Evolutionary conservation across 2,888 invertebrate genomes (phyloP).

Genomic region (Nasonia oneida): DNA sequence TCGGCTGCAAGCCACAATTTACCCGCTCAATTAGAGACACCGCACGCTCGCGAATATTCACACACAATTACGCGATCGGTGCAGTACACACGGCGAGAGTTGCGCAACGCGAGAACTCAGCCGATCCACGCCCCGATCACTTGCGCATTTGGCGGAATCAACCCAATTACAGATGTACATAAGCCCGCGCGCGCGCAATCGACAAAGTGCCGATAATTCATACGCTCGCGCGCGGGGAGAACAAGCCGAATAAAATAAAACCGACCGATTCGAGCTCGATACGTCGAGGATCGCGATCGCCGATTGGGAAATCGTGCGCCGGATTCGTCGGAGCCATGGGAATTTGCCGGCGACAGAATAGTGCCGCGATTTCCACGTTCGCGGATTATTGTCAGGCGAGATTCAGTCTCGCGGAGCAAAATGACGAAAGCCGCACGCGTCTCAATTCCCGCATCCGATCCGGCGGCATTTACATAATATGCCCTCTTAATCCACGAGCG

Average conservation of each 20-base stretch:
- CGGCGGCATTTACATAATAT: constrained; percentile 6
- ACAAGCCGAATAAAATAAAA: background rate
- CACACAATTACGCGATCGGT: constrained; percentile 13
- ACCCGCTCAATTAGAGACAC: background rate
- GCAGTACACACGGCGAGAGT: background rate
- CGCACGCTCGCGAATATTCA: background rate
- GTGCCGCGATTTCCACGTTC: background rate
- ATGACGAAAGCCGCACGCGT: background rate
- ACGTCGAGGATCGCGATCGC: background rate
- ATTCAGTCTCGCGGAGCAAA: background rate
- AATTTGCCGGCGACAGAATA: background rate
- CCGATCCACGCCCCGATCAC: background rate
- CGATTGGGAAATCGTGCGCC: background rate
- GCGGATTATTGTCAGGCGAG: background rate
- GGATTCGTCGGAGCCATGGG: background rate
- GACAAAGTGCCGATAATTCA: background rate
- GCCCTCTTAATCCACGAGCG: background rate
- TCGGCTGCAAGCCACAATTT: background rate
- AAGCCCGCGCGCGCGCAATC: background rate
- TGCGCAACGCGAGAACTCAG: background rate
- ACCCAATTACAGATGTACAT: constrained; percentile 3
- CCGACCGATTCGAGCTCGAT: background rate
- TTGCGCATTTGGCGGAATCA: background rate
- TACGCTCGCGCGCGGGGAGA: background rate
- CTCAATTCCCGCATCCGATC: background rate